A percentile compares a stretch with the other conserved stretches of the same genome.
Conservation (phyloP, 37 sponge, comb jelly and placozoan species). For the Geodia barretti region DNA sequence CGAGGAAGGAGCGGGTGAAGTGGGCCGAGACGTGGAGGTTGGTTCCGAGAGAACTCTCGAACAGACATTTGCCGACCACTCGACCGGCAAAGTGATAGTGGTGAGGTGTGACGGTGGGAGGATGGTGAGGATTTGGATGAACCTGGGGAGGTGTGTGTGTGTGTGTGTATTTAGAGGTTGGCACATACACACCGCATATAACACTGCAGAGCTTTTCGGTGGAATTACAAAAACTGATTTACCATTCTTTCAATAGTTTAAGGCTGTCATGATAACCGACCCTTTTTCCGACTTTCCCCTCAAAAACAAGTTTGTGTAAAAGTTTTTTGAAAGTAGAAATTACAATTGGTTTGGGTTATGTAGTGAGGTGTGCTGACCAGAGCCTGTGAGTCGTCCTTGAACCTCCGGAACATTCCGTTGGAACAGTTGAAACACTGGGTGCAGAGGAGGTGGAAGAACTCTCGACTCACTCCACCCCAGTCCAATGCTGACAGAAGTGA, state of each 20-base stretch:
- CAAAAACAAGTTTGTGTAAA: too few species aligned
- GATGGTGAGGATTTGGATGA: conserved; percentile 6
- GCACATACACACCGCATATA: too few species aligned
- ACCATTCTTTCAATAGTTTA: too few species aligned
- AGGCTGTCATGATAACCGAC: too few species aligned
- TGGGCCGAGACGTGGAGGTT: conserved; percentile 77
- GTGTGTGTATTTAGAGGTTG: too few species aligned
- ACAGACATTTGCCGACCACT: conserved; percentile 91
- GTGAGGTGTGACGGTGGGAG: conserved; percentile 29
- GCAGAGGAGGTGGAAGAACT: conserved; percentile 76
- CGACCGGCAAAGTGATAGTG: conserved; percentile 84
- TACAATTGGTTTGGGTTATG: too few species aligned
- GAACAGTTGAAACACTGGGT: conserved; percentile 65
- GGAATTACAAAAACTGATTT: too few species aligned
- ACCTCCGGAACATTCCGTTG: conserved; percentile 59
- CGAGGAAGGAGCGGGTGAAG: conserved; percentile 91
- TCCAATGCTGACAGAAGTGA: conserved; percentile 62
- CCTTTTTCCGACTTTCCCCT: too few species aligned
- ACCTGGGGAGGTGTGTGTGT: too few species aligned
- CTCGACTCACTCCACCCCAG: conserved; percentile 88
- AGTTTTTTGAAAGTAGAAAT: too few species aligned
- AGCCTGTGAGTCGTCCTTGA: conserved; percentile 60
- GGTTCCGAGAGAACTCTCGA: conserved; percentile 83
- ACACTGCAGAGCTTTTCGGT: too few species aligned
- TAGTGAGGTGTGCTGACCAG: conserved; percentile 45